phyloP scores from a whole-genome alignment of 30 jellyfish, hydroid and myxozoan genomes.

The Mastigias papua region DNA sequence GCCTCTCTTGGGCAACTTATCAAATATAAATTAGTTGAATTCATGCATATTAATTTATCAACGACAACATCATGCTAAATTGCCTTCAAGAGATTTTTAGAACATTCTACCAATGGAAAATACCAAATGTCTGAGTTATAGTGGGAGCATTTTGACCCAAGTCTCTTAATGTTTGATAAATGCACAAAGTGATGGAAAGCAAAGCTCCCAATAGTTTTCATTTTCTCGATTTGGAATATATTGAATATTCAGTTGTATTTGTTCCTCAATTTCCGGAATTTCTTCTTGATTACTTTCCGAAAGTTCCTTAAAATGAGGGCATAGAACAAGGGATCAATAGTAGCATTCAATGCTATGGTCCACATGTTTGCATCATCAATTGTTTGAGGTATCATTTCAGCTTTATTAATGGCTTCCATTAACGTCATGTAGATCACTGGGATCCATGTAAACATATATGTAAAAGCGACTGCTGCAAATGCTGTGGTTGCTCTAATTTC shows the following conservation, averaged over 20 bases:
- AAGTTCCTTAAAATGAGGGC: constrained; percentile 79
- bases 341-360: constrained; percentile 81
- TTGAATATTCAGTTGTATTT: not conserved
- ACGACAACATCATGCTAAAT: too few relatives aligned
- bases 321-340: constrained; percentile 78
- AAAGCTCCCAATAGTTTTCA: too few relatives aligned
- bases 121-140: too few relatives aligned
- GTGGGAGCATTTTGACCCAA: too few relatives aligned
- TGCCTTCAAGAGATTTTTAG: too few relatives aligned
- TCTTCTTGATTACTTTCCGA: constrained; percentile 62
- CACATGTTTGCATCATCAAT: constrained; percentile 62
- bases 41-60: too few relatives aligned
- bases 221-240: too few relatives aligned
- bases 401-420: constrained; percentile 70
- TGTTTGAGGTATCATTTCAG: constrained; percentile 44
- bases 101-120: too few relatives aligned
- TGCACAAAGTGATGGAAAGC: too few relatives aligned
- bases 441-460: constrained; percentile 93
- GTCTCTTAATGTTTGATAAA: too few relatives aligned
- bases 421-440: constrained; percentile 86
- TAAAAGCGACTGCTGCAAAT: constrained; percentile 85
- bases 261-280: constrained; percentile 47
- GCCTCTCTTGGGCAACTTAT: too few relatives aligned
- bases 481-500: constrained; percentile 85
- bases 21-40: too few relatives aligned